Conservation (phyloP, 2,113 vertebrate species). For the Ginglymostoma cirratum region DNA sequence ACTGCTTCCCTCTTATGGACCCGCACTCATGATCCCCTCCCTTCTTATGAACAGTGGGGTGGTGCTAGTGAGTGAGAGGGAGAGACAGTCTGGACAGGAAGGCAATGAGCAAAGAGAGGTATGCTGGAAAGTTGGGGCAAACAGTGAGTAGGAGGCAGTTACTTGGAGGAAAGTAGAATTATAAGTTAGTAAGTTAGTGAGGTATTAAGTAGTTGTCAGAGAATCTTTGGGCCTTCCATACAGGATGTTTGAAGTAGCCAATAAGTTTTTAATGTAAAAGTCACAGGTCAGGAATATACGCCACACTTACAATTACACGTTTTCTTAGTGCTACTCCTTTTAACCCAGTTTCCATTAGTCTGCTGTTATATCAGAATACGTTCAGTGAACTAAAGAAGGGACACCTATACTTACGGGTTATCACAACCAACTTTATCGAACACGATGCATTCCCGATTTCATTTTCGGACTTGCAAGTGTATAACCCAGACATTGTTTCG, state of each 20-base stretch:
- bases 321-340: neutral
- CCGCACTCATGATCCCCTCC: too few species aligned
- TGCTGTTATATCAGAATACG: neutral
- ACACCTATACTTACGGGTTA: slow-evolving; percentile 57
- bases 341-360: neutral
- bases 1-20: too few species aligned
- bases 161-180: neutral
- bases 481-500: slow-evolving; percentile 70
- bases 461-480: slow-evolving; percentile 68
- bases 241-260: too few species aligned
- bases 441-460: slow-evolving; percentile 60
- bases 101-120: too few species aligned
- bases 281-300: neutral
- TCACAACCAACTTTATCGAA: slow-evolving; percentile 67
- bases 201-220: neutral
- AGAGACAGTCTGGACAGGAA: too few species aligned
- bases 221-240: neutral
- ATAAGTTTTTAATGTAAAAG: neutral
- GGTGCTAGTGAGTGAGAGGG: too few species aligned
- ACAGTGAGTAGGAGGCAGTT: neutral
- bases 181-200: neutral
- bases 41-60: too few species aligned
- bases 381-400: neutral
- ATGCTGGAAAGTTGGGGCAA: neutral
- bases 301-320: neutral